phyloP scores from a whole-genome alignment of 35 echinoderm and acorn worm genomes.

The Strongylocentrotus purpuratus region DNA sequence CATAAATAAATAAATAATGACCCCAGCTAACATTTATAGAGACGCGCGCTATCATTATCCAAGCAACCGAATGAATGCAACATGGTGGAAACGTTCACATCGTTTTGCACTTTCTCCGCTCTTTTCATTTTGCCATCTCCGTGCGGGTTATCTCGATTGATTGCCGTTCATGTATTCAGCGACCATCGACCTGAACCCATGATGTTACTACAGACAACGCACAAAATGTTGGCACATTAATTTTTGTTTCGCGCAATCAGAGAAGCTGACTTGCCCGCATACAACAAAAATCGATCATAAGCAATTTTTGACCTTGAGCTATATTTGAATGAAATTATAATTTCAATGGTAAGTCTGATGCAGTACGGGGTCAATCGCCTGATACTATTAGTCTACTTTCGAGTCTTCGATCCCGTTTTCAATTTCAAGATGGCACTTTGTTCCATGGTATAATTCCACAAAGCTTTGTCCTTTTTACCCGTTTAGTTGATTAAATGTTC shows the following conservation, averaged over 20 bases:
- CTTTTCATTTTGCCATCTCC: neutral
- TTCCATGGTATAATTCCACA: neutral
- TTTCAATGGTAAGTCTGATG: constrained; percentile 9
- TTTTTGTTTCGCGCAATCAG: neutral
- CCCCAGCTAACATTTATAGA: too few relatives aligned
- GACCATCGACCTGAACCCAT: neutral
- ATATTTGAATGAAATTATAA: constrained; percentile 14
- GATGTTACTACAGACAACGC: neutral
- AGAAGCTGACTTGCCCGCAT: constrained; percentile 1
- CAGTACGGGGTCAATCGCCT: neutral
- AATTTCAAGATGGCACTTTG: neutral
- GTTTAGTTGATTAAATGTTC: too few relatives aligned
- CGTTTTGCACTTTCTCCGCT: neutral
- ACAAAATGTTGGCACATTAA: neutral
- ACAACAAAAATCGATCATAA: constrained; percentile 25
- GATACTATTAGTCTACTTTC: neutral
- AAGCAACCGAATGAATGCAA: neutral
- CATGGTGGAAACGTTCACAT: neutral
- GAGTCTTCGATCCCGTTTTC: neutral
- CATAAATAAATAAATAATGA: too few relatives aligned
- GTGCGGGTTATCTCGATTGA: neutral
- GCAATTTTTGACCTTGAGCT: constrained; percentile 43
- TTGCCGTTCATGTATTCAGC: too few relatives aligned
- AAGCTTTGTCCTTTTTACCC: neutral
- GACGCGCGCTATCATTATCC: too few relatives aligned